Percentiles rank a stretch among this genome's conserved stretches.
phyloP scores from a whole-genome alignment of 1,140 invertebrate genomes.

The Hetaerina americana region DNA sequence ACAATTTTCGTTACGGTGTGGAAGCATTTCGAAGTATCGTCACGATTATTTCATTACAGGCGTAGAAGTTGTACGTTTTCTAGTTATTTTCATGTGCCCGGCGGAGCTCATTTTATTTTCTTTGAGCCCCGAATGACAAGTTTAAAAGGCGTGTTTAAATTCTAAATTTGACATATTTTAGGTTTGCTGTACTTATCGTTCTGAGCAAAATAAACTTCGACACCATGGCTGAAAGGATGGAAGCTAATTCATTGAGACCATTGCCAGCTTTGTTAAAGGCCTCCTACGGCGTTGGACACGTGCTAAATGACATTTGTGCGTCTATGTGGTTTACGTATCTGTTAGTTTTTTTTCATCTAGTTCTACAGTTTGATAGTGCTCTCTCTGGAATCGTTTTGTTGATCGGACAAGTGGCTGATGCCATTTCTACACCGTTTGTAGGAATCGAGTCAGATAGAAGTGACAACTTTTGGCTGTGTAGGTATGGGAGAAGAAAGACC shows the following conservation, averaged over 20 bases:
- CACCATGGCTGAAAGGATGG: neutral
- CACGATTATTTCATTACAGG: too few species aligned
- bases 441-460: slow-evolving; percentile 73
- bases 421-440: slow-evolving; percentile 75
- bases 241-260: too few species aligned
- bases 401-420: slow-evolving; percentile 82
- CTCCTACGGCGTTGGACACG: slow-evolving; percentile 64
- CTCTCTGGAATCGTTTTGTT: slow-evolving; percentile 68
- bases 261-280: slow-evolving; percentile 15
- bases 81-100: too few species aligned
- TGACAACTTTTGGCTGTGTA: slow-evolving; percentile 45
- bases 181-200: too few species aligned
- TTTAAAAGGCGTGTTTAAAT: too few species aligned
- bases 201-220: too few species aligned
- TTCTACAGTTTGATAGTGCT: slow-evolving; percentile 58
- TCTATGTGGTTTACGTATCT: slow-evolving; percentile 97
- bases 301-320: slow-evolving; percentile 89
- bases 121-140: too few species aligned
- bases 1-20: too few species aligned
- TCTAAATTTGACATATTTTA: too few species aligned
- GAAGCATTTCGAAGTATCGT: too few species aligned
- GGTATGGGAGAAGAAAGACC: slow-evolving; percentile 73
- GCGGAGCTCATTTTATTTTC: too few species aligned
- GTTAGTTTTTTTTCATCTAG: slow-evolving; percentile 81
- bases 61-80: too few species aligned